Conservation (phyloP, 2,797 vertebrate species). For the Phrynocephalus vlangalii region DNA sequence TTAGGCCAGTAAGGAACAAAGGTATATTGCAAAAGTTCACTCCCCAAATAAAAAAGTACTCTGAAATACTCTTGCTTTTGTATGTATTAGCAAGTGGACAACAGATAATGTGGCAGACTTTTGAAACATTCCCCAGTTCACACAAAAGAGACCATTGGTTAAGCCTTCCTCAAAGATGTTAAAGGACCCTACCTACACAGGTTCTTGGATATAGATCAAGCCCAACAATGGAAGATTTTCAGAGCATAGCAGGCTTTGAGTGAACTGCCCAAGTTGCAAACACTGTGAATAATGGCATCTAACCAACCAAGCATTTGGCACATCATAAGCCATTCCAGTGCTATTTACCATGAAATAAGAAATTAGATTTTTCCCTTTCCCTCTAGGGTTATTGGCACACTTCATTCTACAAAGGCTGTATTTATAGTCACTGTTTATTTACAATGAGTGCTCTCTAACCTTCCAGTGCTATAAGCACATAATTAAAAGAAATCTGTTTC, state of each 20-base stretch:
- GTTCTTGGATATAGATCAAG: background rate
- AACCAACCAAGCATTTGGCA: background rate
- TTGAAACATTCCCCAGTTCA: background rate
- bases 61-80: background rate
- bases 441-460: background rate
- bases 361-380: background rate
- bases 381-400: background rate
- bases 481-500: background rate
- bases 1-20: background rate
- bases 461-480: background rate
- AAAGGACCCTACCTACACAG: background rate
- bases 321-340: background rate
- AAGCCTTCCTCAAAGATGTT: background rate
- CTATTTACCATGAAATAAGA: background rate
- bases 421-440: background rate
- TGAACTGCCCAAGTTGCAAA: background rate
- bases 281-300: background rate
- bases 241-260: background rate
- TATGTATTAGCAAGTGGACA: background rate
- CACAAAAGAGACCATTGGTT: background rate
- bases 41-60: no score
- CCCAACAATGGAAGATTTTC: background rate
- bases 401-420: background rate
- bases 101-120: background rate
- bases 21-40: background rate